These are phyloP conservation scores for Nudaria mundana DNA, from an alignment of 2,888 invertebrate genomes.

Conservation along the genomic window DNA sequence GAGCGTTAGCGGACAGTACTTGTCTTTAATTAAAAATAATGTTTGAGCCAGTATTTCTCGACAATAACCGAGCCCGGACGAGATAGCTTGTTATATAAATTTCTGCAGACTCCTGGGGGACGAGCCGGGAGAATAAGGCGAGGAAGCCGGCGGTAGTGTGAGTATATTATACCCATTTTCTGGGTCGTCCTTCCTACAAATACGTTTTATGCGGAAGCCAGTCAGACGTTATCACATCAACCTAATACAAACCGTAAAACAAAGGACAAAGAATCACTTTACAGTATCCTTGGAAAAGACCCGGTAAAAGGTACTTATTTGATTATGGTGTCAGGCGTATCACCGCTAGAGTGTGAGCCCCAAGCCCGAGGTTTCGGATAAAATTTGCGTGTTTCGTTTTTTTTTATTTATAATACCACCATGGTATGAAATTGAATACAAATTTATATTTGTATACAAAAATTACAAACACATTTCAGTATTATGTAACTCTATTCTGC, in stretches of 20 bases:
- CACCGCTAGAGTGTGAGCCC: constrained; percentile 77
- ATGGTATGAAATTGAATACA: constrained; percentile 45
- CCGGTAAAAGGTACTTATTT: constrained; percentile 81
- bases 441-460: constrained; percentile 46
- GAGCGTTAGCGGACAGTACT: constrained; percentile 57
- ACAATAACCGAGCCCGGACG: constrained; percentile 75
- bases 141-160: constrained; percentile 75
- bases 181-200: constrained; percentile 82
- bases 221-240: constrained; percentile 46
- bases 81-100: constrained; percentile 81
- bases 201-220: constrained; percentile 81
- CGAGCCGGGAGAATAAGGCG: constrained; percentile 72
- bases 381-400: constrained; percentile 78
- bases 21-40: constrained; percentile 79
- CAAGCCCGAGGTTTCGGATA: constrained; percentile 75
- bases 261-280: constrained; percentile 40
- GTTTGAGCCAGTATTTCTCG: constrained; percentile 72
- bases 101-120: constrained; percentile 77
- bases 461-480: constrained; percentile 26
- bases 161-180: constrained; percentile 81
- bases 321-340: constrained; percentile 81
- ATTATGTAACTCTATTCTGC: constrained; percentile 18
- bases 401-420: constrained; percentile 52
- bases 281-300: constrained; percentile 30
- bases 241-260: constrained; percentile 45